Conservation (phyloP, 2,888 invertebrate genomes). For the Hymenopus coronatus region DNA sequence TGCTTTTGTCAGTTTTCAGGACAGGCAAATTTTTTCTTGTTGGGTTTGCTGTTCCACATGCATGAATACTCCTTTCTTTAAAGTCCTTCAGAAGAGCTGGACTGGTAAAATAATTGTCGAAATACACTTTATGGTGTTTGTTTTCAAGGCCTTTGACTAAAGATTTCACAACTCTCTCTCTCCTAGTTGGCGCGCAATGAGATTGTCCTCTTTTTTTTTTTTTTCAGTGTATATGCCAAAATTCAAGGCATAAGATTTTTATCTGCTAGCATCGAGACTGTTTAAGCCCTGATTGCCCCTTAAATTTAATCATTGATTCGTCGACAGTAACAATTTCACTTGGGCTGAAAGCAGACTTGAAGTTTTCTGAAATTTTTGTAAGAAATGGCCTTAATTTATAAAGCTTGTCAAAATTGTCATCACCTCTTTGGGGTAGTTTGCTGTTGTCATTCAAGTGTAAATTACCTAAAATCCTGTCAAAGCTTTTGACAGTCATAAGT, state of each 20-base stretch:
- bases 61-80: conserved; percentile 32
- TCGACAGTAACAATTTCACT: neutral
- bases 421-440: neutral
- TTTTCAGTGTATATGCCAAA: conserved; percentile 41
- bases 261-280: conserved; percentile 38
- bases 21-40: conserved; percentile 34
- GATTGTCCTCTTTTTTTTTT: conserved; percentile 37
- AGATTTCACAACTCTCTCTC: conserved; percentile 30
- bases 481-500: conserved; percentile 3
- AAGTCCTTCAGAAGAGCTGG: conserved; percentile 33
- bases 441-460: conserved; percentile 9
- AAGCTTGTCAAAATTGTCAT: neutral
- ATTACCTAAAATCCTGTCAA: neutral
- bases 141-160: conserved; percentile 33
- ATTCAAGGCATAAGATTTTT: conserved; percentile 36
- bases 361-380: neutral
- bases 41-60: conserved; percentile 36
- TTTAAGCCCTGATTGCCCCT: conserved; percentile 36
- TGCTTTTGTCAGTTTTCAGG: conserved; percentile 33
- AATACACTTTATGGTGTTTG: conserved; percentile 37
- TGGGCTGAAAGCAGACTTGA: neutral
- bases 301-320: conserved; percentile 38
- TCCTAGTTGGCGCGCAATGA: conserved; percentile 36
- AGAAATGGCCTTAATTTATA: neutral
- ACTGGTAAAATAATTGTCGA: conserved; percentile 40